Conservation (phyloP, 2,888 invertebrate genomes). For the Eupithecia subumbrata region DNA sequence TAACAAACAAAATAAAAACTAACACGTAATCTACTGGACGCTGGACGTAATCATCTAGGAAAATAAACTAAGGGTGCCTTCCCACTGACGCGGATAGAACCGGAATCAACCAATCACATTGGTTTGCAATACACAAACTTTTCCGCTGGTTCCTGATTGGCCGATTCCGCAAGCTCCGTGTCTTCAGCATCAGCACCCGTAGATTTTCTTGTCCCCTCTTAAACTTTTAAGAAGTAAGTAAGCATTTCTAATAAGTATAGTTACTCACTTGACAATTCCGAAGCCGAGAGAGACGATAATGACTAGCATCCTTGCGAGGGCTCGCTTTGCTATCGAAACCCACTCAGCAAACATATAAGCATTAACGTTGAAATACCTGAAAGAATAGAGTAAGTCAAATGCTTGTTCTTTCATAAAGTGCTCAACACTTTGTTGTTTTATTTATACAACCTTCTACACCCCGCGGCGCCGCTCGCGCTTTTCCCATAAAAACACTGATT, state of each 20-base stretch:
- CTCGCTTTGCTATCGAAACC: slow-evolving; percentile 95
- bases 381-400: slow-evolving; percentile 13
- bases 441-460: background rate
- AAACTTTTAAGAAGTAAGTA: background rate
- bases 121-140: background rate
- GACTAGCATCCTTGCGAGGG: slow-evolving; percentile 95
- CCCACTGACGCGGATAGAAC: background rate
- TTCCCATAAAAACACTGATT: background rate
- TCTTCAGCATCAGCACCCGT: background rate
- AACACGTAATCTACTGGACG: too few relatives aligned
- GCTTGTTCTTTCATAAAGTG: background rate
- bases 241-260: background rate
- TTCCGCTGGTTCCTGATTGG: background rate
- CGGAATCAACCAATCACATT: background rate
- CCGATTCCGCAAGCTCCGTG: background rate
- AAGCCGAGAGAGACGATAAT: slow-evolving; percentile 97
- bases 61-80: background rate
- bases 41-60: background rate
- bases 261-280: slow-evolving; percentile 94
- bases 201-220: background rate
- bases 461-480: background rate
- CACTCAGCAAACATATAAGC: slow-evolving; percentile 94
- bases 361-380: slow-evolving; percentile 70
- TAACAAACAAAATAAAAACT: too few relatives aligned
- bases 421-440: background rate